Percentiles rank a stretch among this genome's conserved stretches.
These are phyloP conservation scores for Beroe forskalii DNA, from an alignment of 37 sponge, comb jelly and placozoan species.

Conservation along the genomic window DNA sequence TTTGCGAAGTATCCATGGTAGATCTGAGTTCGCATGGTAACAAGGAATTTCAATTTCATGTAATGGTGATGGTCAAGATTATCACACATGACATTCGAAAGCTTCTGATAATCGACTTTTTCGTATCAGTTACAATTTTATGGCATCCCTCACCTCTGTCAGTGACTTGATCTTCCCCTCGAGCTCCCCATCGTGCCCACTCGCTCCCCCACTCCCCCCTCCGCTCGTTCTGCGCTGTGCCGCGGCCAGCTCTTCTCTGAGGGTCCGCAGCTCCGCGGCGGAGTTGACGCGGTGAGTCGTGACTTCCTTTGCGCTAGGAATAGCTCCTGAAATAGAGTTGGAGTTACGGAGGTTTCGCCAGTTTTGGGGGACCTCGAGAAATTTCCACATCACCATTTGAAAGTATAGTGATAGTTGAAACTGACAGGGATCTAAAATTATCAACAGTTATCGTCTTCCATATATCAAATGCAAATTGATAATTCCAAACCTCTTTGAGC, in stretches of 20 bases:
- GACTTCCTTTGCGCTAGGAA: neutral
- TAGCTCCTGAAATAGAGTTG: neutral
- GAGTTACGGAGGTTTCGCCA: neutral
- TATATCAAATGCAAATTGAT: too few relatives aligned
- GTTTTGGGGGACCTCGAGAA: neutral
- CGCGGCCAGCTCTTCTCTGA: neutral
- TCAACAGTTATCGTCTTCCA: too few relatives aligned
- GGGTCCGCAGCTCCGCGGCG: neutral
- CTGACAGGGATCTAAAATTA: too few relatives aligned
- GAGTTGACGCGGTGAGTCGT: neutral
- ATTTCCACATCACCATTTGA: neutral
- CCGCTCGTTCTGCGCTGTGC: neutral
- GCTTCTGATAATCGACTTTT: too few relatives aligned
- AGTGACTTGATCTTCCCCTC: constrained; percentile 49
- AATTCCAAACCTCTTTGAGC: constrained; percentile 27
- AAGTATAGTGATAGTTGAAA: too few relatives aligned
- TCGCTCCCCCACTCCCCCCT: neutral
- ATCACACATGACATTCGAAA: too few relatives aligned
- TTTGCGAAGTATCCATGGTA: too few relatives aligned
- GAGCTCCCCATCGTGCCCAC: neutral
- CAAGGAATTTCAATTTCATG: too few relatives aligned
- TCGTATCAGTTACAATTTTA: too few relatives aligned
- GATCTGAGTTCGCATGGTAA: too few relatives aligned
- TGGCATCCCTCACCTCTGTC: constrained; percentile 6
- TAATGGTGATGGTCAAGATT: too few relatives aligned